Evolutionary conservation across 2,888 invertebrate species (phyloP), one percentile per base, ranked within the genome.

Genomic region (Drosophila buzzatii): DNA sequence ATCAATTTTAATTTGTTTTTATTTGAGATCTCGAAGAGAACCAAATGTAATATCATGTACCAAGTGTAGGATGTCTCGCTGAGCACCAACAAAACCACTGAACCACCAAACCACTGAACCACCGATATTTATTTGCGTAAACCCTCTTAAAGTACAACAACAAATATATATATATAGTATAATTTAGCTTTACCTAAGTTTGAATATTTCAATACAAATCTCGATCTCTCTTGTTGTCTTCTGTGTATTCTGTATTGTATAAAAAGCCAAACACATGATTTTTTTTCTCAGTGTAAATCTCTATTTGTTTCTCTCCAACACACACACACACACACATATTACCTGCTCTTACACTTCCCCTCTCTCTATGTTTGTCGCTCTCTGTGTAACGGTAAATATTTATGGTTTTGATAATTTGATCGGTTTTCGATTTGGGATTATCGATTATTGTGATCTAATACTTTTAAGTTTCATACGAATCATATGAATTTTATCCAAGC

Each of bases 401-500:
- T 76, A 52, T 65, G 57, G 71, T 73, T 76, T 66, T 74, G 63
- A 74, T 81, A 63, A 47, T 75, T 79, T 76, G 62, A 67, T 73
- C 61, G 68, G 74, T 70, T 68, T 77, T 79, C 67, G 64, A 74
- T 70, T 77, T 77, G 64, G 78, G 3, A 16, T 49, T 83, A 71
- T 82, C 73, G 64, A 76, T 76, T 72, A 80, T 79, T 82, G 81
- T 81, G 74, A 82, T 73, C 68, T 69, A 63, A 65, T 77, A 81
- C 78, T 73, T 81, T 79, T 75, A 79, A 78, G 78, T 77, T 76
- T 65, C 12, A 44, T 61, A 39, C 49, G 41, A 73, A 59, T 31
- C 47, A 61, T 58, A 70, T 57, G 18, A 59, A 56, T 27, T 41
- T 67, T 52, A 70, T 53, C 44, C 69, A 20, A 52, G 61, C 58